Evolutionary conservation across 2,113 vertebrate genomes (phyloP).

Genomic region (Recurvirostra avosetta): DNA sequence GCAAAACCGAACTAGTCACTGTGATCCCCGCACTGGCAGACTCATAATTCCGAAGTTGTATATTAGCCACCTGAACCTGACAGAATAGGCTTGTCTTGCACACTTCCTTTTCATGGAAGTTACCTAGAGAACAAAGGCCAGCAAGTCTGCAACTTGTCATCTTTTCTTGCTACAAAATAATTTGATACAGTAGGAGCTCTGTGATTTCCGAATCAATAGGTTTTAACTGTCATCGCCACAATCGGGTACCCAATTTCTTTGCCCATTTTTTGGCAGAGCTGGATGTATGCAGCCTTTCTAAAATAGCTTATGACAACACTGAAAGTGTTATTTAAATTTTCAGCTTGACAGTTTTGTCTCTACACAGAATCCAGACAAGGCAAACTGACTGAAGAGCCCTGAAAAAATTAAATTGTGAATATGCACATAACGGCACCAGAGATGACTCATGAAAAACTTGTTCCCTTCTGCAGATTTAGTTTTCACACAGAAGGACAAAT

Average conservation of each 20-base stretch:
- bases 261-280: neutral
- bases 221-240: neutral
- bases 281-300: neutral
- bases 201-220: neutral
- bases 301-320: neutral
- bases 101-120: neutral
- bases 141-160: neutral
- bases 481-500: neutral
- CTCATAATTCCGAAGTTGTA: neutral
- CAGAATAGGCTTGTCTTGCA: neutral
- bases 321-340: neutral
- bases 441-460: neutral
- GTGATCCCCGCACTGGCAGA: neutral
- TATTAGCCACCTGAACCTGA: neutral
- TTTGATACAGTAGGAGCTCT: neutral
- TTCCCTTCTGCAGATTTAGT: neutral
- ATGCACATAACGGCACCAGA: neutral
- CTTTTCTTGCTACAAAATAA: neutral
- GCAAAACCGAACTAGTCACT: neutral
- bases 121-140: neutral
- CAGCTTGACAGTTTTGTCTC: neutral
- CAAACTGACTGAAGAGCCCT: neutral
- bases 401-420: neutral
- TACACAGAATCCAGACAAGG: neutral
- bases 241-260: neutral